A percentile compares a stretch with the other conserved stretches of the same genome.
phyloP scores from a whole-genome alignment of 2,797 vertebrate species.

The Synanceia verrucosa region DNA sequence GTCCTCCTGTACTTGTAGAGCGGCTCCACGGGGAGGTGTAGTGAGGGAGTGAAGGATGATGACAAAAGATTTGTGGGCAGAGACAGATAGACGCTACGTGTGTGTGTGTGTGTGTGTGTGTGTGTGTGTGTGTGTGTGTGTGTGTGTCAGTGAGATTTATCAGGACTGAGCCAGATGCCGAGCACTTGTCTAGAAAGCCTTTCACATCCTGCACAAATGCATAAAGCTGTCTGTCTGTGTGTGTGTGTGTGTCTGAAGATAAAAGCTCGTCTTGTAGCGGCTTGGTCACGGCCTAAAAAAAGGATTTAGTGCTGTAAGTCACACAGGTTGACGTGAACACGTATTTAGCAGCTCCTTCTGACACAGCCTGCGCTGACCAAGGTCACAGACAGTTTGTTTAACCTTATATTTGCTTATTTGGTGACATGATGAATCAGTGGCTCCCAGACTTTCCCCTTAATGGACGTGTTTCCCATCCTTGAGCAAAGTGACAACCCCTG shows the following conservation, averaged over 20 bases:
- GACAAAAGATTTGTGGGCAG: slow-evolving; percentile 40
- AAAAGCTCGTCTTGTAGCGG: slow-evolving; percentile 68
- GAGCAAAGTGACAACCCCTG: too few species aligned
- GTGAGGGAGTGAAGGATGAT: slow-evolving; percentile 52
- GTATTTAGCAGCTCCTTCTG: slow-evolving; percentile 61
- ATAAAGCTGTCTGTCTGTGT: slow-evolving; percentile 66
- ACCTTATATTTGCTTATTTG: not conserved
- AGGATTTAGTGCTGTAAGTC: slow-evolving; percentile 73
- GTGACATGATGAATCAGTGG: not conserved
- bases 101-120: slow-evolving; percentile 1
- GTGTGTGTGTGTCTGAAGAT: slow-evolving; percentile 59
- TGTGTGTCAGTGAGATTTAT: slow-evolving; percentile 73
- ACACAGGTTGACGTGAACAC: slow-evolving; percentile 63
- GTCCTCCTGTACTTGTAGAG: slow-evolving; percentile 19
- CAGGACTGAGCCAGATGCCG: slow-evolving; percentile 69
- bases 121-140: slow-evolving; percentile 29
- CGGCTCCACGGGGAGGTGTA: slow-evolving; percentile 39
- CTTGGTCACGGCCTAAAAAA: slow-evolving; percentile 64
- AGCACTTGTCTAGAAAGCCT: slow-evolving; percentile 75
- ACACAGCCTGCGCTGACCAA: slow-evolving; percentile 21
- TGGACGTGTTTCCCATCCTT: not conserved
- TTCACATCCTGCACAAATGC: slow-evolving; percentile 70
- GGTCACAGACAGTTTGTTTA: slow-evolving; percentile 30
- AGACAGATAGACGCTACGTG: slow-evolving; percentile 42
- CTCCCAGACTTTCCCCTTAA: not conserved